Conservation (phyloP, 2,113 vertebrate species). For the Xiphophorus maculatus region DNA sequence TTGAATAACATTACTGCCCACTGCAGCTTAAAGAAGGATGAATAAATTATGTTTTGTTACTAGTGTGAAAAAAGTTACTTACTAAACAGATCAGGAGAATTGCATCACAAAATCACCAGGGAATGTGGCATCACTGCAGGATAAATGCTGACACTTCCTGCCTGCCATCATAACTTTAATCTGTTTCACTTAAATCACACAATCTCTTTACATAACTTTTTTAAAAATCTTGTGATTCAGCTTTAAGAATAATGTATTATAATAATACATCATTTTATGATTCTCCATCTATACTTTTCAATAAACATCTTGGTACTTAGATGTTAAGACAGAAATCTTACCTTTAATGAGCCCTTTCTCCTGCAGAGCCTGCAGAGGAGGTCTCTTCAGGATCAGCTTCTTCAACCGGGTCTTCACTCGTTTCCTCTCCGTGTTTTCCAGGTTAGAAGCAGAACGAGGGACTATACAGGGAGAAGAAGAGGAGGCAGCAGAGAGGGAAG, state of each 20-base stretch:
- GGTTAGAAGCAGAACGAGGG: slow-evolving; percentile 75
- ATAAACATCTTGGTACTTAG: slow-evolving; percentile 10
- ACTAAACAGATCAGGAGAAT: slow-evolving; percentile 8
- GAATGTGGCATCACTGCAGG: slow-evolving; percentile 25
- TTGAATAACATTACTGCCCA: not conserved
- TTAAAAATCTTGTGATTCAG: not conserved
- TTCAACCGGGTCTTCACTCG: slow-evolving; percentile 87
- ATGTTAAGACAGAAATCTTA: slow-evolving; percentile 51
- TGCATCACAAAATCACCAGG: slow-evolving; percentile 18
- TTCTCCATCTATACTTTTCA: slow-evolving; percentile 10
- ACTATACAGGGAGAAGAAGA: slow-evolving; percentile 56
- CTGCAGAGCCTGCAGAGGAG: slow-evolving; percentile 88
- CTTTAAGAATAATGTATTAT: not conserved
- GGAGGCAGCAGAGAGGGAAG: slow-evolving; percentile 31
- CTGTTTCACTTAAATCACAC: slow-evolving; percentile 15
- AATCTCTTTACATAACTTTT: slow-evolving; percentile 9
- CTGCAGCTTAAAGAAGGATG: not conserved
- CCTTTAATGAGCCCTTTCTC: slow-evolving; percentile 94
- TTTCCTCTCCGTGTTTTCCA: slow-evolving; percentile 83
- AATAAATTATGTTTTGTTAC: slow-evolving; percentile 5
- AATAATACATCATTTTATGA: not conserved
- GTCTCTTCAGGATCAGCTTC: slow-evolving; percentile 88
- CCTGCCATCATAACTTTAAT: slow-evolving; percentile 26
- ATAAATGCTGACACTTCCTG: slow-evolving; percentile 43
- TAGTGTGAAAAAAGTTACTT: slow-evolving; percentile 18